Evolutionary conservation across 2,797 vertebrate genomes (phyloP), one percentile per base, ranked within the genome.

Genomic region (Meriones psammophilus): DNA sequence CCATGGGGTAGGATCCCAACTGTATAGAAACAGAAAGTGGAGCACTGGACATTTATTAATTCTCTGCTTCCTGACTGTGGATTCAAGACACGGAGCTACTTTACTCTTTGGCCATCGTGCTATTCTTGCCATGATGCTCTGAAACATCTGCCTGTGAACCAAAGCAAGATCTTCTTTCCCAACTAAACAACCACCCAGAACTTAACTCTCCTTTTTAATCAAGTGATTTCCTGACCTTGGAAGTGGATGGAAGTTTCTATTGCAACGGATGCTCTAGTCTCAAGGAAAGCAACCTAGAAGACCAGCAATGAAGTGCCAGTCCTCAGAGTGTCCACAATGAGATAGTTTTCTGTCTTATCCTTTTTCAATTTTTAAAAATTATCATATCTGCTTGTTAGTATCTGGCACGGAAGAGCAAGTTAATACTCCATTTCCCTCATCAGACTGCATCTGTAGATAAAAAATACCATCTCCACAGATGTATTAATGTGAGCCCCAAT

Each of bases 401-500:
- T 83, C 5, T 46, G 60, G 84, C 87, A 95, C 84, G 13, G 50
- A 97, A 80, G 84, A 95, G 58, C 33, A 92, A 92, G 97, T 89
- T 4, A 95, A 5, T 93, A 30, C 60, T 74, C 92, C 71, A 76
- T 36, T 33, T 84, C 26, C 12, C 84, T 80, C 58, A 93, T 96
- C 86, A 87, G 85, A 94, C 36, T 46, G 22, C 58, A 69, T 76
- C 93, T 96, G 54, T 46, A 97, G 94, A 96, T 95, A 92, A 13
- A 71, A 97, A 98, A 94, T 94, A 89, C 64, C 92, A 87, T 94
- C 95, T 71, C 94, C 93, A 94, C 69, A 97, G 96, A 87, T 85
- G 97, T 97, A 98, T 98, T 95, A 97, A 97, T 42, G 79, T 46
- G 74, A 90, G 91, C 85, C 96, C 90, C 95, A 80, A 96, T 91